Evolutionary conservation across 2,888 invertebrate species (phyloP).

Genomic region (Pachydiplax longipennis): DNA sequence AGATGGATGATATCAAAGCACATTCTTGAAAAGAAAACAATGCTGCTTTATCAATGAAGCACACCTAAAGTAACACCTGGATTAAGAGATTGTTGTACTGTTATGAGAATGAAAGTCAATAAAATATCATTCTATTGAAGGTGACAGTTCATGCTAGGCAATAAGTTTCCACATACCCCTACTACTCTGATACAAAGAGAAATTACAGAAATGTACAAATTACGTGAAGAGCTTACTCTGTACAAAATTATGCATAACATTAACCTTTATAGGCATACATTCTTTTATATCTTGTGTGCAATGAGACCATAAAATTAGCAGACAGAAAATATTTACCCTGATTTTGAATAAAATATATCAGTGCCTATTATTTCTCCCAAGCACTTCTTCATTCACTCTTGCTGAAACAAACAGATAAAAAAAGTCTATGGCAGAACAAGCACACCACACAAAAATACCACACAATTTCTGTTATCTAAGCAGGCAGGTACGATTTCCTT

Average conservation of each 20-base stretch:
- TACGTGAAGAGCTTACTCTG: neutral
- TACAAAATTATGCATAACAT: neutral
- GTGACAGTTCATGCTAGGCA: neutral
- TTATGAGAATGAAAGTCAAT: conserved; percentile 2
- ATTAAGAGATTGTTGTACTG: neutral
- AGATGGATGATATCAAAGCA: neutral
- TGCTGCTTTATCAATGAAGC: neutral
- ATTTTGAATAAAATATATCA: conserved; percentile 37
- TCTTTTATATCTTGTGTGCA: neutral
- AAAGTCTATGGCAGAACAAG: neutral
- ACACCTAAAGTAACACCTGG: neutral
- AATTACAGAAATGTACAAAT: neutral
- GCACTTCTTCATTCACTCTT: neutral
- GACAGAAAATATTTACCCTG: conserved; percentile 32
- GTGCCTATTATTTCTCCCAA: neutral
- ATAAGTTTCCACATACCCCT: neutral
- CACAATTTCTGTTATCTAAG: neutral
- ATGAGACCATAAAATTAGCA: conserved; percentile 22
- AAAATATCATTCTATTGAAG: neutral
- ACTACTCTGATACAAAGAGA: neutral
- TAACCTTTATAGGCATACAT: neutral
- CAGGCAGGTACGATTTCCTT: conserved; percentile 3
- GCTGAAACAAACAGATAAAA: neutral
- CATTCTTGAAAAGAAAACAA: neutral
- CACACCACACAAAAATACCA: conserved; percentile 25